A percentile compares a stretch with the other conserved stretches of the same genome.
These are phyloP conservation scores for Eugnorisma glareosa DNA, from an alignment of 2,888 invertebrate species.

Conservation along the genomic window DNA sequence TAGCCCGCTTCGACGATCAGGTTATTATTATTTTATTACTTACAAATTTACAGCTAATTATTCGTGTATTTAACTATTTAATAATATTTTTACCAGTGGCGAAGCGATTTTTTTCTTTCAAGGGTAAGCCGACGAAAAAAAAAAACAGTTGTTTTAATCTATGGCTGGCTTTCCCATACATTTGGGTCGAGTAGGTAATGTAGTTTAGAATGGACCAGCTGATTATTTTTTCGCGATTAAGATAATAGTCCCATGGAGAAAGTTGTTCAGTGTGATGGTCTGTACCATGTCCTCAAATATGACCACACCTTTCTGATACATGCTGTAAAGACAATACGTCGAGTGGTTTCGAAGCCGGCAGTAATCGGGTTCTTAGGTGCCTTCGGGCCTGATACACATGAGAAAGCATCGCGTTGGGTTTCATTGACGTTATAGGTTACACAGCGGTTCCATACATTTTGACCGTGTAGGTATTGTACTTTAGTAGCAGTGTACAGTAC, in stretches of 20 bases:
- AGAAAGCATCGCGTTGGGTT: not conserved
- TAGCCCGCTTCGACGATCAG: constrained; percentile 93
- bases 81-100: not conserved
- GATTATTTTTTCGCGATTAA: not conserved
- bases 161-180: too few species aligned
- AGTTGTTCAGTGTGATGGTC: not conserved
- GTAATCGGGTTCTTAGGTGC: not conserved
- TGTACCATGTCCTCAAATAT: not conserved
- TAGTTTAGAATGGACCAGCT: not conserved
- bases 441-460: too few species aligned
- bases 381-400: not conserved
- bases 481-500: not conserved
- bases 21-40: constrained; percentile 71
- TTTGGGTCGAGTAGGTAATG: not conserved
- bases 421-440: not conserved
- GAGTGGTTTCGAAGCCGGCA: not conserved
- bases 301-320: not conserved
- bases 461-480: too few species aligned
- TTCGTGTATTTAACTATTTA: too few species aligned
- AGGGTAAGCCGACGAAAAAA: not conserved
- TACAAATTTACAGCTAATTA: not conserved
- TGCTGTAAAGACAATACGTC: not conserved
- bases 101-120: not conserved
- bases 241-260: not conserved
- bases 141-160: not conserved